A percentile compares a stretch with the other conserved stretches of the same genome.
Evolutionary conservation across 2,113 vertebrate species (phyloP).

Genomic region (Macheiramphus alcinus): DNA sequence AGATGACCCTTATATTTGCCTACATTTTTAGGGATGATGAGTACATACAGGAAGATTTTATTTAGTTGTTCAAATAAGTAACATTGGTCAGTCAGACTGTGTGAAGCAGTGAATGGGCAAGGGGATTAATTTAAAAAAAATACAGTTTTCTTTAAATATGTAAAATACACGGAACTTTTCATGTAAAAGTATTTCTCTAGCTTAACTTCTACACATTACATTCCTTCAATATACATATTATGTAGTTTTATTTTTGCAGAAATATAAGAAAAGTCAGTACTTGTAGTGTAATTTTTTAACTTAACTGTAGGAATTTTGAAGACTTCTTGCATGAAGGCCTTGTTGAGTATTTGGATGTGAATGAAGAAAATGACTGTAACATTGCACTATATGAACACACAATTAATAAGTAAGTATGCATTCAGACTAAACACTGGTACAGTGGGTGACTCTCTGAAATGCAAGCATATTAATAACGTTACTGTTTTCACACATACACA

Average conservation of each 20-base stretch:
- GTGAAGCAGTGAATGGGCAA: not conserved
- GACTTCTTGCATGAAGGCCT: constrained; percentile 97
- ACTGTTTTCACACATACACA: not conserved
- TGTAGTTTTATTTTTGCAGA: not conserved
- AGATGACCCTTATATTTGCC: not conserved
- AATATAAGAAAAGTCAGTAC: not conserved
- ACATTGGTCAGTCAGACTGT: not conserved
- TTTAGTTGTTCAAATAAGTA: not conserved
- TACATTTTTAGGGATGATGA: not conserved
- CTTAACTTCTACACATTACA: not conserved
- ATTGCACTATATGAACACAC: constrained; percentile 94
- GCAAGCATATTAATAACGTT: not conserved
- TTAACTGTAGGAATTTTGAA: constrained; percentile 87
- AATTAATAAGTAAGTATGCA: constrained; percentile 86
- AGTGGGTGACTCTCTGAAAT: not conserved
- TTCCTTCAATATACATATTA: not conserved
- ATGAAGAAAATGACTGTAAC: constrained; percentile 98
- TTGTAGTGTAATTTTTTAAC: not conserved
- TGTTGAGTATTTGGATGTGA: constrained; percentile 97
- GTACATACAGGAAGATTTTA: not conserved
- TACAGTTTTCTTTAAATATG: not conserved
- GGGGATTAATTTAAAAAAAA: not conserved
- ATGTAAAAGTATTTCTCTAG: not conserved
- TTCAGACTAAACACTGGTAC: not conserved
- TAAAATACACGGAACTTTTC: not conserved